phyloP scores from a whole-genome alignment of 2,113 vertebrate species.

The Albula glossodonta region DNA sequence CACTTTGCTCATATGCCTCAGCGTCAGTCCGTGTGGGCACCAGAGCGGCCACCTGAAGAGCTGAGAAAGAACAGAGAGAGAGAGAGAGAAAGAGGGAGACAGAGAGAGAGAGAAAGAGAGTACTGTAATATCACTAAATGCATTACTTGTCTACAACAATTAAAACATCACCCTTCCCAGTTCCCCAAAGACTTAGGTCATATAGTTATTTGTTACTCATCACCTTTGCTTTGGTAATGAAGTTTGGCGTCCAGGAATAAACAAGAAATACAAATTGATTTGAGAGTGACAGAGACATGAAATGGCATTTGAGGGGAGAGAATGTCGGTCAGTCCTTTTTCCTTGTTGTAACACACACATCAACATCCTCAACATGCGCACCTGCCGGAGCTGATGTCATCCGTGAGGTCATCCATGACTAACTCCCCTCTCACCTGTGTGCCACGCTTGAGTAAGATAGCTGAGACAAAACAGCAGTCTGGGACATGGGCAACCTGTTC shows the following conservation, averaged over 20 bases:
- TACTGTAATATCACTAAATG: neutral
- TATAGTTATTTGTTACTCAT: too few species aligned
- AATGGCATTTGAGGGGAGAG: too few species aligned
- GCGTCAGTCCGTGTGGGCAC: constrained; percentile 53
- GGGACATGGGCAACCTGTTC: neutral
- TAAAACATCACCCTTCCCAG: too few species aligned
- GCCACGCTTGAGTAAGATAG: neutral
- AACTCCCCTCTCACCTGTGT: neutral
- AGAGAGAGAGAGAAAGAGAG: constrained; percentile 4
- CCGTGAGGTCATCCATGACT: neutral
- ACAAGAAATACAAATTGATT: neutral
- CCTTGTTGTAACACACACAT: too few species aligned
- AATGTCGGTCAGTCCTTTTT: too few species aligned
- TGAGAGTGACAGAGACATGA: neutral
- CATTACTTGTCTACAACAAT: too few species aligned
- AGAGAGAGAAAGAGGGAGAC: constrained; percentile 24
- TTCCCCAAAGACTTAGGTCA: too few species aligned
- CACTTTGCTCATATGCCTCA: constrained; percentile 54
- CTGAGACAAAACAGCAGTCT: neutral
- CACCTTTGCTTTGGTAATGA: too few species aligned
- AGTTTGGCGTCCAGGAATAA: too few species aligned
- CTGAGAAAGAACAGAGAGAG: constrained; percentile 28
- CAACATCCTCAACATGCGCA: neutral
- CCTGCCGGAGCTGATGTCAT: neutral
- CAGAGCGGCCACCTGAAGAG: constrained; percentile 39